phyloP scores from a whole-genome alignment of 2,797 vertebrate genomes.

The Mormyrus hasselquistii region DNA sequence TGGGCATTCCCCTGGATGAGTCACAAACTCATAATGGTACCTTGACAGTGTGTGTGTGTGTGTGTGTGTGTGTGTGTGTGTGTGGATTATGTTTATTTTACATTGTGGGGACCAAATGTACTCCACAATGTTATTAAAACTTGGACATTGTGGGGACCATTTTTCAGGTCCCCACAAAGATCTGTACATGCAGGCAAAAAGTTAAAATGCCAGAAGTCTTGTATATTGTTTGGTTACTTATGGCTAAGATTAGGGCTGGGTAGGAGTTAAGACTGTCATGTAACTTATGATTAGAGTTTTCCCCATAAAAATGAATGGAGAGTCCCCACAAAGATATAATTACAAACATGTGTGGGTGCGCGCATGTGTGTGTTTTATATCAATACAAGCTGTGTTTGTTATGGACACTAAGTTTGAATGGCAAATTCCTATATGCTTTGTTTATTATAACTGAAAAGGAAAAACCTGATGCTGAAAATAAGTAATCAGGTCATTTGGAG shows the following conservation, averaged over 20 bases:
- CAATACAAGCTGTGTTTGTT: background rate
- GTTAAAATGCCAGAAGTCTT: background rate
- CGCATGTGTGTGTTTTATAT: background rate
- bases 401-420: background rate
- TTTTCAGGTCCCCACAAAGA: background rate
- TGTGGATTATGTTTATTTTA: background rate
- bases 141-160: background rate
- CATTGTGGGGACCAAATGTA: background rate
- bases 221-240: background rate
- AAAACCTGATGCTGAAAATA: background rate
- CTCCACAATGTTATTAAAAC: background rate
- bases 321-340: background rate
- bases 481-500: background rate
- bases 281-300: background rate
- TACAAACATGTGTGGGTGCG: background rate
- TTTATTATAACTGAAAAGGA: background rate
- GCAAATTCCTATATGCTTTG: background rate
- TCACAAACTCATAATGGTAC: background rate
- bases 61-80: background rate
- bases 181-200: background rate
- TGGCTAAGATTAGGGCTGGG: background rate
- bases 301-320: background rate
- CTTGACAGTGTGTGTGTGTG: background rate
- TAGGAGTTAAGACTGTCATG: background rate
- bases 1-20: background rate